A percentile compares a stretch with the other conserved stretches of the same genome.
Conservation (phyloP, 1,140 invertebrate species). For the Bombus vancouverensis region DNA sequence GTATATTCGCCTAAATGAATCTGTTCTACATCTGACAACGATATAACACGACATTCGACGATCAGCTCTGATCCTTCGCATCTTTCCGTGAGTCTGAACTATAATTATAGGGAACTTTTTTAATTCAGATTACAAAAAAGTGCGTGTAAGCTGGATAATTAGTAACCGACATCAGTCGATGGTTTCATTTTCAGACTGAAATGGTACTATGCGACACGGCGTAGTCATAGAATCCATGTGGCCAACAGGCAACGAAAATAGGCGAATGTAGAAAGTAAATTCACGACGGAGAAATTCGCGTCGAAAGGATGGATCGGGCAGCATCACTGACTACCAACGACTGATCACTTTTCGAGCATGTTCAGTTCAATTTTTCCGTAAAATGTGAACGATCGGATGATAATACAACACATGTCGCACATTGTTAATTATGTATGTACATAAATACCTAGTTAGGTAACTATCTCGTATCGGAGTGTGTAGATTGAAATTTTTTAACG, state of each 20-base stretch:
- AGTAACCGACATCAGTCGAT: not conserved
- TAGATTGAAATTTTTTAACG: not conserved
- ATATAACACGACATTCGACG: not conserved
- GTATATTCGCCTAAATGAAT: not conserved
- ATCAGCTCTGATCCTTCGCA: not conserved
- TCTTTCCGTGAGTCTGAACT: too few species aligned
- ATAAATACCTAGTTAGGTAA: too few species aligned
- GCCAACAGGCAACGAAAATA: conserved; percentile 31
- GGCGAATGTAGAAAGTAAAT: conserved; percentile 54
- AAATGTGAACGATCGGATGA: accelerated
- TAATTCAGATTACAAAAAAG: too few species aligned
- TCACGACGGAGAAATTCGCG: conserved; percentile 38
- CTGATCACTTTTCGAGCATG: not conserved
- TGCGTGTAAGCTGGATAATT: not conserved
- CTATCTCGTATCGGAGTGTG: not conserved
- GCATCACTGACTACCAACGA: conserved; percentile 1
- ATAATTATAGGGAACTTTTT: too few species aligned
- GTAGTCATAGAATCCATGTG: not conserved
- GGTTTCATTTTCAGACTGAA: conserved; percentile 4
- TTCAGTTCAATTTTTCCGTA: conserved; percentile 6
- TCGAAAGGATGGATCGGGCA: not conserved
- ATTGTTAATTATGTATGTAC: not conserved
- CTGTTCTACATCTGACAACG: not conserved
- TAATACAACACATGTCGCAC: accelerated
- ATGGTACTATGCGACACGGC: not conserved